Conservation (phyloP, 2,888 invertebrate species). For the Itoplectis maculator region DNA sequence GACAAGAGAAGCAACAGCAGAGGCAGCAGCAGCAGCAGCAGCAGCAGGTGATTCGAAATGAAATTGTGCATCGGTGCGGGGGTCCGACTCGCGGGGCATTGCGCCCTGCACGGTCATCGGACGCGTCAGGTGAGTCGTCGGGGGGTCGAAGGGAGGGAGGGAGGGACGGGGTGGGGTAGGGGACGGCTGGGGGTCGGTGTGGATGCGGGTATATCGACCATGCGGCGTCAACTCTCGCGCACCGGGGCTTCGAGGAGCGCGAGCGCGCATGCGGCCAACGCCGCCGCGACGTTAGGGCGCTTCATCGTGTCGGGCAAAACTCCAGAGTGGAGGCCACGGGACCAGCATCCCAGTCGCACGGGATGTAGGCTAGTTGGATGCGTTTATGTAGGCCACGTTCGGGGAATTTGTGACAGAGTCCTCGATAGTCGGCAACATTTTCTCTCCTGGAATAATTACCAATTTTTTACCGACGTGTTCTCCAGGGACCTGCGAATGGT, state of each 20-base stretch:
- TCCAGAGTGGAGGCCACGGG: background rate
- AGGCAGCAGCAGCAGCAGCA: too few relatives aligned
- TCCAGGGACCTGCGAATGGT: too few relatives aligned
- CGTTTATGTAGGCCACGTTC: slow-evolving; percentile 5
- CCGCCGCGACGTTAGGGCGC: slow-evolving; percentile 6
- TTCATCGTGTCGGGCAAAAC: slow-evolving; percentile 3
- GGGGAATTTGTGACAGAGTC: too few relatives aligned
- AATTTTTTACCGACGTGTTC: too few relatives aligned
- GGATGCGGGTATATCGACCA: slow-evolving; percentile 64
- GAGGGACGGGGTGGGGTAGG: too few relatives aligned
- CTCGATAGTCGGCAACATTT: too few relatives aligned
- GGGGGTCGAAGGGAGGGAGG: too few relatives aligned
- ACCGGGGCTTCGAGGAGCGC: slow-evolving; percentile 4
- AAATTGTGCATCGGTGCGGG: slow-evolving; percentile 61
- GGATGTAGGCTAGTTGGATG: background rate
- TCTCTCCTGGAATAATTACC: too few relatives aligned
- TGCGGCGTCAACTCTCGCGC: slow-evolving; percentile 40
- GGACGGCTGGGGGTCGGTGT: slow-evolving; percentile 37
- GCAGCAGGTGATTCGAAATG: slow-evolving; percentile 56
- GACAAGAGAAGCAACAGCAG: background rate
- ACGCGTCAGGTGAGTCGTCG: slow-evolving; percentile 67
- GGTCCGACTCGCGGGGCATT: slow-evolving; percentile 40
- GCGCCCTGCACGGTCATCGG: slow-evolving; percentile 64
- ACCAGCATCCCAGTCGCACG: background rate
- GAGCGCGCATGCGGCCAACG: slow-evolving; percentile 57